Percentiles rank a stretch among this genome's conserved stretches.
Evolutionary conservation across 2,888 invertebrate genomes (phyloP).

Genomic region (Lasiommata megera): DNA sequence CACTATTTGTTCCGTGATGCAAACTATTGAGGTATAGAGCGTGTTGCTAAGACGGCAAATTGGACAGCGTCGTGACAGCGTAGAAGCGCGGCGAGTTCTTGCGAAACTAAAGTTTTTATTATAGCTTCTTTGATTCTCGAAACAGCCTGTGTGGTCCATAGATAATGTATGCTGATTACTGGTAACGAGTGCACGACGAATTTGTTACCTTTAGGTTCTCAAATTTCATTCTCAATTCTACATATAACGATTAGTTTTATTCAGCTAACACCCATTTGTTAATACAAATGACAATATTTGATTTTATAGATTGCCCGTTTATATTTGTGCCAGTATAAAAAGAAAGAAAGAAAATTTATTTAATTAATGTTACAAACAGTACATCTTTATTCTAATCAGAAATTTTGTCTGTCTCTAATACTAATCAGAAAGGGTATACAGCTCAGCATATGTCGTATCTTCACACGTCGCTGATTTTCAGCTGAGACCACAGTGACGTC

Average conservation of each 20-base stretch:
- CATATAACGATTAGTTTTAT: conserved; percentile 24
- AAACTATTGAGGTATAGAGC: conserved; percentile 18
- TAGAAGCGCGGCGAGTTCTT: conserved; percentile 15
- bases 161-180: conserved; percentile 28
- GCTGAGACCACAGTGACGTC: no score
- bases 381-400: no score
- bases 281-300: no score
- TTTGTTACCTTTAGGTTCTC: conserved; percentile 23
- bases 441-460: no score
- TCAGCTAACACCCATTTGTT: no score
- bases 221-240: conserved; percentile 26
- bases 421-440: no score
- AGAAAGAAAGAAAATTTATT: no score
- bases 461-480: no score
- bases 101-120: conserved; percentile 22
- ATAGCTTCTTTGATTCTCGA: conserved; percentile 13
- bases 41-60: conserved; percentile 14
- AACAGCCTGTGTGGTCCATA: conserved; percentile 31
- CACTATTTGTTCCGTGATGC: conserved; percentile 26
- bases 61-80: conserved; percentile 12
- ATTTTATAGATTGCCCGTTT: no score
- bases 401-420: no score
- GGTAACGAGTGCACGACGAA: conserved; percentile 29
- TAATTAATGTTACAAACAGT: no score
- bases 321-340: no score